Percentiles rank a stretch among this genome's conserved stretches.
Evolutionary conservation across 64 coral and sea anemone species (phyloP).

Genomic region (Catalaphyllia jardinei): DNA sequence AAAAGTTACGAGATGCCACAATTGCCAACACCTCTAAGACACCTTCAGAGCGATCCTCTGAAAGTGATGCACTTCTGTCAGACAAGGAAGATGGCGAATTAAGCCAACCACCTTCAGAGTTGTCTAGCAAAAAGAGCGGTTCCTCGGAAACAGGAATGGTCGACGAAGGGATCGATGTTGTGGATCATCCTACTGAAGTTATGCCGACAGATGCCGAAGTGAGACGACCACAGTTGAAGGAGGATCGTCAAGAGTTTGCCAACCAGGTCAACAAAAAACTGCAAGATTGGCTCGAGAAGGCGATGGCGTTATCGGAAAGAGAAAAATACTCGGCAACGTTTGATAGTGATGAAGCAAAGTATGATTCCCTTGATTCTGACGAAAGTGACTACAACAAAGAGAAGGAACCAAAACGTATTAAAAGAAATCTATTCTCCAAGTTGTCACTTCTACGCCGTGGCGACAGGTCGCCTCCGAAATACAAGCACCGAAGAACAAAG

Average conservation of each 20-base stretch:
- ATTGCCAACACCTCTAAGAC: neutral
- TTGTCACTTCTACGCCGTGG: slow-evolving; percentile 32
- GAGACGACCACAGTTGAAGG: neutral
- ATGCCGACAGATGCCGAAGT: neutral
- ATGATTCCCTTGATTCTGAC: slow-evolving; percentile 34
- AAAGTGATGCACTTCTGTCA: slow-evolving; percentile 15
- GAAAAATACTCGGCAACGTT: slow-evolving; percentile 8
- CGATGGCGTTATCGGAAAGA: slow-evolving; percentile 19
- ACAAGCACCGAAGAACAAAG: slow-evolving; percentile 18
- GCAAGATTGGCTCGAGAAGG: slow-evolving; percentile 37
- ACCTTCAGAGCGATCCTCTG: slow-evolving; percentile 35
- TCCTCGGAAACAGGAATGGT: neutral
- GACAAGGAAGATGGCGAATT: slow-evolving; percentile 28
- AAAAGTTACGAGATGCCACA: slow-evolving; percentile 31
- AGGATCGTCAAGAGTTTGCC: slow-evolving; percentile 27
- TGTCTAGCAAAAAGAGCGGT: slow-evolving; percentile 17
- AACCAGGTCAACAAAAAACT: slow-evolving; percentile 44
- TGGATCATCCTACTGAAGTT: neutral
- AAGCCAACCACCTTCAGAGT: neutral
- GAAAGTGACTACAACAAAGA: slow-evolving; percentile 30
- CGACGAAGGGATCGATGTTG: slow-evolving; percentile 9
- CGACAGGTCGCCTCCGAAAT: neutral
- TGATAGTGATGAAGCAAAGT: slow-evolving; percentile 26
- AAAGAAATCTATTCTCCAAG: slow-evolving; percentile 27
- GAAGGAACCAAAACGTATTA: slow-evolving; percentile 6